Conservation (phyloP, 2,888 invertebrate species). For the Drosophila ezoana region DNA sequence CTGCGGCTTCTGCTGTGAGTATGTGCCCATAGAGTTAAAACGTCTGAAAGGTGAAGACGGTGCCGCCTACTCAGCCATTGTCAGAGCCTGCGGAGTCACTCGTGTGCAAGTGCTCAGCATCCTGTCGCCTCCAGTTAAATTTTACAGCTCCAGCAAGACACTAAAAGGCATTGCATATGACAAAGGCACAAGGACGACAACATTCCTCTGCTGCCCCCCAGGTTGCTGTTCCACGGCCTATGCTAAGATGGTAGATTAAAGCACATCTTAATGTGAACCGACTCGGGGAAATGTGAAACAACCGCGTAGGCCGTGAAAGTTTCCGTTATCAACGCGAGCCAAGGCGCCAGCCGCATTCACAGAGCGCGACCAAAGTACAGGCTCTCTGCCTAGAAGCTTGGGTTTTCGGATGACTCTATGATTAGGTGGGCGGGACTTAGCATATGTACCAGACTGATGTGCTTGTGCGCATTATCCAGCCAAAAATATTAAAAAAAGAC, state of each 20-base stretch:
- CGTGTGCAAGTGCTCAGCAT: slow-evolving; percentile 46
- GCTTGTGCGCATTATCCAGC: slow-evolving; percentile 40
- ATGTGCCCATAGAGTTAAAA: slow-evolving; percentile 42
- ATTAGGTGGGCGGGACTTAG: slow-evolving; percentile 20
- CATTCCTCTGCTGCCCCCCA: slow-evolving; percentile 3
- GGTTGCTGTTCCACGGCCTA: not conserved
- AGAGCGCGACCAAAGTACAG: slow-evolving; percentile 15
- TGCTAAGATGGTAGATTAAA: slow-evolving; percentile 60
- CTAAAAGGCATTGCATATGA: slow-evolving; percentile 63
- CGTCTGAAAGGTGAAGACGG: slow-evolving; percentile 37
- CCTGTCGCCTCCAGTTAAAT: slow-evolving; percentile 70
- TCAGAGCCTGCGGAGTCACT: slow-evolving; percentile 26
- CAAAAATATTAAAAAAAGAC: slow-evolving; percentile 47
- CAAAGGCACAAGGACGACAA: slow-evolving; percentile 52
- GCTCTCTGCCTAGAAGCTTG: slow-evolving; percentile 3
- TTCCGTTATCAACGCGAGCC: slow-evolving; percentile 61
- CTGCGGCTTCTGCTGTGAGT: slow-evolving; percentile 40
- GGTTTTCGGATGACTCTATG: slow-evolving; percentile 13
- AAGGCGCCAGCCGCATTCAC: slow-evolving; percentile 45
- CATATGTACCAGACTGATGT: slow-evolving; percentile 33
- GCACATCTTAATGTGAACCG: slow-evolving; percentile 67
- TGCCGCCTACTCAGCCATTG: slow-evolving; percentile 29
- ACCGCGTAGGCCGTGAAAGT: slow-evolving; percentile 51
- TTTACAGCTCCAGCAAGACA: slow-evolving; percentile 67
- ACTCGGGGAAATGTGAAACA: slow-evolving; percentile 46